Evolutionary conservation across 1,140 invertebrate genomes (phyloP).

Genomic region (Drosophila setifemur): DNA sequence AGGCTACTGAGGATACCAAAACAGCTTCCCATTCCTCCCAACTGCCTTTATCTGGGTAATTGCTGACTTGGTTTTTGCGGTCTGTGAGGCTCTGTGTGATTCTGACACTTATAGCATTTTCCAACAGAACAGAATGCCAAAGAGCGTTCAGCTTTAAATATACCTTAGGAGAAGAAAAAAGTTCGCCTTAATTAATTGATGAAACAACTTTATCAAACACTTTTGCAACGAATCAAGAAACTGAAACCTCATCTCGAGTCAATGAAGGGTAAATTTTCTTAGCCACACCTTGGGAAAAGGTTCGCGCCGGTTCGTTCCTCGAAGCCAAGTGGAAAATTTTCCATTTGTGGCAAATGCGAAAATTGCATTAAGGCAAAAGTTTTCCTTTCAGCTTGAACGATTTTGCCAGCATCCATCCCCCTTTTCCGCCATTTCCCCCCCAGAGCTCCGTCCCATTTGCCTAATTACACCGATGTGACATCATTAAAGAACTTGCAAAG

Average conservation of each 20-base stretch:
- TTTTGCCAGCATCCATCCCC: constrained; percentile 26
- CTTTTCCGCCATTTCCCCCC: constrained; percentile 1
- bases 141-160: constrained; percentile 7
- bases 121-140: too few species aligned
- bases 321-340: constrained; percentile 66
- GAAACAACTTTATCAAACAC: constrained; percentile 50
- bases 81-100: constrained; percentile 19
- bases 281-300: constrained; percentile 41
- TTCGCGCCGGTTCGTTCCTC: constrained; percentile 4
- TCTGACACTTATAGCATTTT: constrained; percentile 41
- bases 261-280: constrained; percentile 42
- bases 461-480: constrained; percentile 71
- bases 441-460: constrained; percentile 62
- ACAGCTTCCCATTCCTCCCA: background rate
- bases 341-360: constrained; percentile 74
- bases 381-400: constrained; percentile 75
- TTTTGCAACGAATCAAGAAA: constrained; percentile 22
- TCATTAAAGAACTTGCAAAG: constrained; percentile 71
- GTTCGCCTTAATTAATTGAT: constrained; percentile 20
- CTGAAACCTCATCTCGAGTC: constrained; percentile 45
- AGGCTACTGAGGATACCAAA: constrained; percentile 18
- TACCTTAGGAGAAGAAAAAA: background rate
- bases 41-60: constrained; percentile 28
- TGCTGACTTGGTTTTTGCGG: constrained; percentile 42
- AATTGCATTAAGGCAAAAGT: constrained; percentile 76